Percentiles rank a stretch among this genome's conserved stretches.
These are phyloP conservation scores for Piaya cayana DNA, from an alignment of 2,113 vertebrate species.

Conservation along the genomic window DNA sequence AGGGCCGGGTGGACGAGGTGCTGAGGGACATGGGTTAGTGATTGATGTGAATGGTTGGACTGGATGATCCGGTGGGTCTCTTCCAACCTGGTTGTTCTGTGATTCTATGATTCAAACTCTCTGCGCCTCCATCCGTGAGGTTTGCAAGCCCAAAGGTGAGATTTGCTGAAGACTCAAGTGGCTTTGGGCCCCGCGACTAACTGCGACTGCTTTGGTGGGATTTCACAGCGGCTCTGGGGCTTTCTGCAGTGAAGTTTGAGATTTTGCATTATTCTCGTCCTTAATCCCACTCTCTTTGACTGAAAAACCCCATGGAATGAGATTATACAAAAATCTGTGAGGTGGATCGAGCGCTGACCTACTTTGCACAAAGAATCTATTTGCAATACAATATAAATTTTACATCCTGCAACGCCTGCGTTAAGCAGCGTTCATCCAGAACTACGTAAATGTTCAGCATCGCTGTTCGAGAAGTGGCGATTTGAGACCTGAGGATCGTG, in stretches of 20 bases:
- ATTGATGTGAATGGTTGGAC: no score
- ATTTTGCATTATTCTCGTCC: conserved; percentile 1
- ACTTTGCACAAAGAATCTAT: conserved; percentile 55
- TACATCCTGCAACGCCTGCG: neutral
- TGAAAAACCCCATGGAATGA: conserved; percentile 52
- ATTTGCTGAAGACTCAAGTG: neutral
- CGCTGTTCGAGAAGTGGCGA: neutral
- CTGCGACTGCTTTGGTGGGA: neutral
- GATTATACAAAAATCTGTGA: conserved; percentile 62
- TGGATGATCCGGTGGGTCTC: no score
- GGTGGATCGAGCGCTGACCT: conserved; percentile 64
- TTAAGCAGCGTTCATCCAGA: neutral
- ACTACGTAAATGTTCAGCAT: neutral
- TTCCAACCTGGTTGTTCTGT: no score
- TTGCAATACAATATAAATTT: conserved; percentile 10
- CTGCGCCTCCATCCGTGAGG: neutral
- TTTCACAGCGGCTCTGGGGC: neutral
- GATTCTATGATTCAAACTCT: no score
- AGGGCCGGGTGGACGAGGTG: no score
- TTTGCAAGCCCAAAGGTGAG: neutral
- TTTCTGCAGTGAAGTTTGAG: conserved; percentile 37
- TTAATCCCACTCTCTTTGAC: conserved; percentile 46
- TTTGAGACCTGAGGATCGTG: neutral
- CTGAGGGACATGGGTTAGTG: no score
- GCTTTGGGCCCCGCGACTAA: neutral